phyloP scores from a whole-genome alignment of 2,797 vertebrate genomes.

The Phalloptychus januarius region DNA sequence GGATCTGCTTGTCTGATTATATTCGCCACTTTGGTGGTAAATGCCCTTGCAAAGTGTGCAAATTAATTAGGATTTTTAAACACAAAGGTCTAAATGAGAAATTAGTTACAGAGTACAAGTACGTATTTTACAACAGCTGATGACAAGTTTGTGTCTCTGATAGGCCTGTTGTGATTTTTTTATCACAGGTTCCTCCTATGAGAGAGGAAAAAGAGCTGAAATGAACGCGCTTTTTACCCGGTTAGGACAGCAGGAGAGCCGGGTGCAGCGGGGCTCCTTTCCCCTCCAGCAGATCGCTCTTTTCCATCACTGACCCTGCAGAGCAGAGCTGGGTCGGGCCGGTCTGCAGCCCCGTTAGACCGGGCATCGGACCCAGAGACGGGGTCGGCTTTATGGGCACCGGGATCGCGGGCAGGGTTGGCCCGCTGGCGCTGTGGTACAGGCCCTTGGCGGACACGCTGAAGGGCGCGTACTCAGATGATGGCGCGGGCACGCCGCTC shows the following conservation, averaged over 20 bases:
- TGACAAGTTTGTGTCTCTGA: constrained; percentile 10
- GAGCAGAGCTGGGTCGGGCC: constrained; percentile 81
- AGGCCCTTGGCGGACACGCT: constrained; percentile 91
- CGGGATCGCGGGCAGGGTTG: constrained; percentile 90
- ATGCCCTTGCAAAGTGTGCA: constrained; percentile 71
- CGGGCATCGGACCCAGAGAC: constrained; percentile 79
- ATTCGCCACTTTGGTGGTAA: constrained; percentile 70
- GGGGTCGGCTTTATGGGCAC: constrained; percentile 95
- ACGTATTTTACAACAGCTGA: constrained; percentile 9
- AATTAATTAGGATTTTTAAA: constrained; percentile 66
- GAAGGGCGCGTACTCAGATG: constrained; percentile 91
- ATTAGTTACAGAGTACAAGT: constrained; percentile 44
- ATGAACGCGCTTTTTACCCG: constrained; percentile 47
- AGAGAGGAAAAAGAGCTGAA: constrained; percentile 3
- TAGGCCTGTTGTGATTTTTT: constrained; percentile 12
- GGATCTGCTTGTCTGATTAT: constrained; percentile 71
- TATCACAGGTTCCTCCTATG: constrained; percentile 15
- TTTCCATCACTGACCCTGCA: constrained; percentile 82
- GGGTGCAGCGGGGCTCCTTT: constrained; percentile 87
- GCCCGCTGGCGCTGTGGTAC: constrained; percentile 84
- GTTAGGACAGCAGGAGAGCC: constrained; percentile 85
- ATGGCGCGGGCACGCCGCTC: constrained; percentile 77
- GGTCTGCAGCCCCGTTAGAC: constrained; percentile 80
- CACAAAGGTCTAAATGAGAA: constrained; percentile 56
- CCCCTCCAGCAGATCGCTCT: constrained; percentile 80